These are phyloP conservation scores for Etheostoma spectabile DNA, from an alignment of 2,113 vertebrate genomes.

Conservation along the genomic window DNA sequence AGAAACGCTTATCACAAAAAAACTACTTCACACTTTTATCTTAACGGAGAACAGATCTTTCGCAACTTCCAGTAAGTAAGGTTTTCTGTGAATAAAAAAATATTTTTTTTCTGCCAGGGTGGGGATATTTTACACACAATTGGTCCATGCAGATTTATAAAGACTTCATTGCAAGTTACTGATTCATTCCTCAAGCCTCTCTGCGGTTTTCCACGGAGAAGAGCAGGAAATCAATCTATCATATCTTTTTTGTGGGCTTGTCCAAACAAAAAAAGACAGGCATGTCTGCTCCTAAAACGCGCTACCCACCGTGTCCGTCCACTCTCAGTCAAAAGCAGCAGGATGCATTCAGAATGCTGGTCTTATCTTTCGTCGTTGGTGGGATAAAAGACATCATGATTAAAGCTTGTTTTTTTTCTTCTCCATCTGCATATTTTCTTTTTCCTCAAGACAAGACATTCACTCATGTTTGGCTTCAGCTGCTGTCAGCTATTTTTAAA, in stretches of 20 bases:
- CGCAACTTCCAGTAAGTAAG: conserved; percentile 65
- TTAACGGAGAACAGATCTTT: conserved; percentile 50
- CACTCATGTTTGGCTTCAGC: conserved; percentile 41
- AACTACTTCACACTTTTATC: conserved; percentile 38
- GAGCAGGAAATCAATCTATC: conserved; percentile 32
- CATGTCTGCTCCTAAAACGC: conserved; percentile 24
- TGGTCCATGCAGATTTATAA: conserved; percentile 49
- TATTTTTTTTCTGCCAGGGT: conserved; percentile 47
- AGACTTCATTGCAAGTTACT: conserved; percentile 30
- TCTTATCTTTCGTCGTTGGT: conserved; percentile 39
- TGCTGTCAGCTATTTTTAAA: conserved; percentile 47
- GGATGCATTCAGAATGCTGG: conserved; percentile 20
- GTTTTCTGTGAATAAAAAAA: conserved; percentile 55
- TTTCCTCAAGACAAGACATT: conserved; percentile 40
- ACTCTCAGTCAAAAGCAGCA: conserved; percentile 37
- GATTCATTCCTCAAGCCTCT: conserved; percentile 43
- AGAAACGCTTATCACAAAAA: conserved; percentile 15
- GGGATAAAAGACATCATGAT: conserved; percentile 46
- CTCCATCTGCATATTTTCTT: conserved; percentile 46
- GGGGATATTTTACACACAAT: conserved; percentile 50
- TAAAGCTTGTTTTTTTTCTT: conserved; percentile 45
- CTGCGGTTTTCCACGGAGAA: conserved; percentile 41
- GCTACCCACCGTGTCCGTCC: neutral
- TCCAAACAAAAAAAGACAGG: conserved; percentile 34
- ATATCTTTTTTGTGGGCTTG: conserved; percentile 27